Conservation (phyloP, 2,888 invertebrate genomes). For the Dasysyrphus tricinctus region DNA sequence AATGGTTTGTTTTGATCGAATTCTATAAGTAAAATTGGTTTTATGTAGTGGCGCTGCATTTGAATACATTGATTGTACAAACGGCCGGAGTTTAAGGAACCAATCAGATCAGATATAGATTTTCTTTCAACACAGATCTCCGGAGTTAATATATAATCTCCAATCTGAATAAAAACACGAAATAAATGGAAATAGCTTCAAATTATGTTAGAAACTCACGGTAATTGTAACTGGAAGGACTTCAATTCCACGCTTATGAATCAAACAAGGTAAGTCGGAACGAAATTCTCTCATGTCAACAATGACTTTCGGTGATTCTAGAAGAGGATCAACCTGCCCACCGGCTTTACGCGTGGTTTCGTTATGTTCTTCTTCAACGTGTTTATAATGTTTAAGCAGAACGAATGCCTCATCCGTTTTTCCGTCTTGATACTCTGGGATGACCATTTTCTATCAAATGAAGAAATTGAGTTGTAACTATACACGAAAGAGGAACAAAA, state of each 20-base stretch:
- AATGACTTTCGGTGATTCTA: conserved; percentile 86
- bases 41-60: conserved; percentile 94
- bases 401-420: conserved; percentile 87
- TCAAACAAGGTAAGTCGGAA: conserved; percentile 96
- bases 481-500: not conserved
- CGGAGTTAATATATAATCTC: conserved; percentile 98
- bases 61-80: conserved; percentile 97
- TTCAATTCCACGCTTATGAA: conserved; percentile 96
- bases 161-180: conserved; percentile 86
- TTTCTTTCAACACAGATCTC: conserved; percentile 99
- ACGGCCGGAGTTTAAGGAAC: conserved; percentile 96
- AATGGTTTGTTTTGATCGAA: conserved; percentile 97
- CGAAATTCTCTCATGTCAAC: conserved; percentile 99
- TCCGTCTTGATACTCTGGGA: conserved; percentile 94
- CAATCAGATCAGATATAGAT: conserved; percentile 97
- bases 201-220: conserved; percentile 81
- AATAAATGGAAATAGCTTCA: not conserved
- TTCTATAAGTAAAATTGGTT: conserved; percentile 96
- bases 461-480: not conserved
- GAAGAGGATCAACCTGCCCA: conserved; percentile 84
- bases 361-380: conserved; percentile 77
- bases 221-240: conserved; percentile 94
- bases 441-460: conserved; percentile 89
- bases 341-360: conserved; percentile 88
- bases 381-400: conserved; percentile 80